Evolutionary conservation across 2,797 vertebrate species (phyloP).

Genomic region (Spheniscus humboldti): DNA sequence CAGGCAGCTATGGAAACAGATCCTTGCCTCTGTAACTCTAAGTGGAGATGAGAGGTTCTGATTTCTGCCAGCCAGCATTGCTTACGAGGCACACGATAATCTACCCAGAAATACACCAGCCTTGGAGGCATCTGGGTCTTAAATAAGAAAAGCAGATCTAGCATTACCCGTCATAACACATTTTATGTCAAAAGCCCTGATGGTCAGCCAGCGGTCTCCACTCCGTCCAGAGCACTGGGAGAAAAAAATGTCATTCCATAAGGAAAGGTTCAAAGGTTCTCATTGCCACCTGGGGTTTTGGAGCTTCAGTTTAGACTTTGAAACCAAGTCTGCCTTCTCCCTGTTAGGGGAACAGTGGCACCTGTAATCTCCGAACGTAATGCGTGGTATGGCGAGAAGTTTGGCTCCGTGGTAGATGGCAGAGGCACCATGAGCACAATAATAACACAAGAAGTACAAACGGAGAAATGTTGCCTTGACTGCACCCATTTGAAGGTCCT

Average conservation of each 20-base stretch:
- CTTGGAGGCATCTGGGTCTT: not conserved
- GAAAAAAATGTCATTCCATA: not conserved
- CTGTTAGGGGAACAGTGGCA: not conserved
- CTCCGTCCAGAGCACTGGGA: not conserved
- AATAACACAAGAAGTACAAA: not conserved
- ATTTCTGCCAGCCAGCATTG: not conserved
- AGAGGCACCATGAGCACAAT: not conserved
- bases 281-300: not conserved
- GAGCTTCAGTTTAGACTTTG: not conserved
- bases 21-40: not conserved
- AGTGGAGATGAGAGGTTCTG: not conserved
- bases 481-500: not conserved
- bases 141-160: not conserved
- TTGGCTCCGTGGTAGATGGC: not conserved
- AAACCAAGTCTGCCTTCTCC: not conserved
- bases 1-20: not conserved
- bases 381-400: not conserved
- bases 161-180: not conserved
- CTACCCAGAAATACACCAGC: not conserved
- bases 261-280: not conserved
- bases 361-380: not conserved
- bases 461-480: not conserved
- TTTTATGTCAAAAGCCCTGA: not conserved
- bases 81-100: not conserved
- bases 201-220: not conserved